These are phyloP conservation scores for Poeciliopsis prolifica DNA, from an alignment of 2,113 vertebrate genomes.

Conservation along the genomic window DNA sequence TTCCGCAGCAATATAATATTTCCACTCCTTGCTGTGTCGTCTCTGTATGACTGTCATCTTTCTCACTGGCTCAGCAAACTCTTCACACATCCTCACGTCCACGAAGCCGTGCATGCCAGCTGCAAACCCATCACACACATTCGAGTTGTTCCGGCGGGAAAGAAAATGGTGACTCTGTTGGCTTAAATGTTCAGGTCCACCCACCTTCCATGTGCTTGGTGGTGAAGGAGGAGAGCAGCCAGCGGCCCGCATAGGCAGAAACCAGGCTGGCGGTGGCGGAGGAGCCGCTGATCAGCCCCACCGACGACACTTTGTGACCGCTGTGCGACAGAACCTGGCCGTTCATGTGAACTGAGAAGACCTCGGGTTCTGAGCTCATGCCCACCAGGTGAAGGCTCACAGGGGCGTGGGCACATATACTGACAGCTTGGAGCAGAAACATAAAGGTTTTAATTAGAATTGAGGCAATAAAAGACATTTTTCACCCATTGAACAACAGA, in stretches of 20 bases:
- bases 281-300: conserved; percentile 86
- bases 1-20: conserved; percentile 93
- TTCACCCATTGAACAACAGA: neutral
- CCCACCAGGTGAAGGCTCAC: conserved; percentile 90
- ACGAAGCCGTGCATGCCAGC: conserved; percentile 88
- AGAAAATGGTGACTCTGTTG: neutral
- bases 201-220: conserved; percentile 87
- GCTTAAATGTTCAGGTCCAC: neutral
- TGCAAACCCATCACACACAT: conserved; percentile 42
- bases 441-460: neutral
- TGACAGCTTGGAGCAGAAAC: conserved; percentile 78
- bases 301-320: conserved; percentile 82
- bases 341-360: conserved; percentile 93
- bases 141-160: neutral
- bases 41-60: conserved; percentile 76
- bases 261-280: conserved; percentile 87
- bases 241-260: conserved; percentile 82
- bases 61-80: conserved; percentile 65
- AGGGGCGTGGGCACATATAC: conserved; percentile 81
- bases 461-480: neutral
- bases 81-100: conserved; percentile 79
- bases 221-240: conserved; percentile 88
- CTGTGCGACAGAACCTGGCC: conserved; percentile 89
- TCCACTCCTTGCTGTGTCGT: conserved; percentile 83
- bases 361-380: conserved; percentile 91